These are phyloP conservation scores for Istiophorus platypterus DNA, from an alignment of 2,113 vertebrate species.

Conservation along the genomic window DNA sequence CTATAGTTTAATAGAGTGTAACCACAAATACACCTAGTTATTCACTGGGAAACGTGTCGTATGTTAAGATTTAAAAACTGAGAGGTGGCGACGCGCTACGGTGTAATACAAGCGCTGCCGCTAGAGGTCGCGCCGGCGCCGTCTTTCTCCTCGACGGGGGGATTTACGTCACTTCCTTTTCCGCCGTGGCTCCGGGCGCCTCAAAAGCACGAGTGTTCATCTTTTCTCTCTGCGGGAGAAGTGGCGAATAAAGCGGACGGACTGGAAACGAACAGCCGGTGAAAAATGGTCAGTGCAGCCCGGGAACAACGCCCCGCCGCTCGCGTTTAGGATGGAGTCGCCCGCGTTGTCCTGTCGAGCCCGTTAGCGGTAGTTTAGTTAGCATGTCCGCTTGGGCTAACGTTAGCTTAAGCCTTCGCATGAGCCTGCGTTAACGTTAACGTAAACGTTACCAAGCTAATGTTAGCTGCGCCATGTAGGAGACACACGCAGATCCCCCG, in stretches of 20 bases:
- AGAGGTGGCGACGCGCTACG: too few species aligned
- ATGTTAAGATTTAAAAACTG: too few species aligned
- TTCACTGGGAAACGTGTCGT: too few species aligned
- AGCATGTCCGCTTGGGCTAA: slow-evolving; percentile 11
- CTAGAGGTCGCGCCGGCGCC: neutral
- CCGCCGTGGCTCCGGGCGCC: slow-evolving; percentile 45
- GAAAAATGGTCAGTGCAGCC: slow-evolving; percentile 64
- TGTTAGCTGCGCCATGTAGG: neutral
- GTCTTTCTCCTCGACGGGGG: neutral
- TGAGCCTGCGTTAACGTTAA: neutral
- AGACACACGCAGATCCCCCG: neutral
- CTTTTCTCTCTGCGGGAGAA: slow-evolving; percentile 30
- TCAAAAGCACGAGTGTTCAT: slow-evolving; percentile 68
- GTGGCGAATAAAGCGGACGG: neutral
- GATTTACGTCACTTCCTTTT: slow-evolving; percentile 54
- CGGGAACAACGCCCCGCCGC: too few species aligned
- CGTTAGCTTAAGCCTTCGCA: slow-evolving; percentile 50
- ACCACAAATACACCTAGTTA: too few species aligned
- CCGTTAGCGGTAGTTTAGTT: neutral
- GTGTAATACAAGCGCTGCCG: too few species aligned
- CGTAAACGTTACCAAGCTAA: neutral
- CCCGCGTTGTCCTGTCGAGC: rapidly evolving
- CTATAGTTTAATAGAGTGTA: too few species aligned
- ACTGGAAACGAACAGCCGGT: neutral
- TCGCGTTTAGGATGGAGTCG: too few species aligned